These are phyloP conservation scores for Paraescarpia echinospica DNA, from an alignment of 1,140 invertebrate genomes.

Conservation along the genomic window DNA sequence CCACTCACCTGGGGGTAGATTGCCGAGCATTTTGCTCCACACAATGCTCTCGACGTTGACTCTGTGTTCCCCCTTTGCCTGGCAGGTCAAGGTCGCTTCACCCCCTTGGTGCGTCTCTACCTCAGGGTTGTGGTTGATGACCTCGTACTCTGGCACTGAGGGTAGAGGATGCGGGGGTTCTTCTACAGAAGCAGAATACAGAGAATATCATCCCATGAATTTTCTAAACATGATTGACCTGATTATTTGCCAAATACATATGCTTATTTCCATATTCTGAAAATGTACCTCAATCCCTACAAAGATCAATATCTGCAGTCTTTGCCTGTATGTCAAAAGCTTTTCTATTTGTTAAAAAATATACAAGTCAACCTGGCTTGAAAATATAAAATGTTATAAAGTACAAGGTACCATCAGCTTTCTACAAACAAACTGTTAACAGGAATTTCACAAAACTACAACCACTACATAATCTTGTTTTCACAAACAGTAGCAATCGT, in stretches of 20 bases:
- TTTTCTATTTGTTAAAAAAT: neutral
- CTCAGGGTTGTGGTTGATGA: constrained; percentile 62
- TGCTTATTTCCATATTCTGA: neutral
- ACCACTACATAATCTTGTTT: neutral
- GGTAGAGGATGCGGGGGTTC: neutral
- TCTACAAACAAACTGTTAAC: neutral
- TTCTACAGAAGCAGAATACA: neutral
- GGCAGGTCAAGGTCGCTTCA: constrained; percentile 49
- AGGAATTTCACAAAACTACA: neutral
- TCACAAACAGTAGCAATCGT: no score
- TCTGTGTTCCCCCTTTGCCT: constrained; percentile 31
- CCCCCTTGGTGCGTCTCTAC: constrained; percentile 41
- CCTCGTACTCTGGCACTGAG: constrained; percentile 34
- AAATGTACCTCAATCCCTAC: neutral
- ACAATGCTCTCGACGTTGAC: constrained; percentile 35
- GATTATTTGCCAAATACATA: neutral
- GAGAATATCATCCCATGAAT: neutral
- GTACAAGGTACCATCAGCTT: neutral
- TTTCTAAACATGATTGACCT: neutral
- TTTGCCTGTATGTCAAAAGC: neutral
- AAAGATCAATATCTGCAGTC: neutral
- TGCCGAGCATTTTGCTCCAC: constrained; percentile 49
- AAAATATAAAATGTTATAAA: neutral
- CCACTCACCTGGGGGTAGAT: constrained; percentile 59
- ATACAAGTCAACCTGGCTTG: neutral